Evolutionary conservation across 2,113 vertebrate genomes (phyloP), one percentile per base, ranked within the genome.

Genomic region (Nansenia antarctica): DNA sequence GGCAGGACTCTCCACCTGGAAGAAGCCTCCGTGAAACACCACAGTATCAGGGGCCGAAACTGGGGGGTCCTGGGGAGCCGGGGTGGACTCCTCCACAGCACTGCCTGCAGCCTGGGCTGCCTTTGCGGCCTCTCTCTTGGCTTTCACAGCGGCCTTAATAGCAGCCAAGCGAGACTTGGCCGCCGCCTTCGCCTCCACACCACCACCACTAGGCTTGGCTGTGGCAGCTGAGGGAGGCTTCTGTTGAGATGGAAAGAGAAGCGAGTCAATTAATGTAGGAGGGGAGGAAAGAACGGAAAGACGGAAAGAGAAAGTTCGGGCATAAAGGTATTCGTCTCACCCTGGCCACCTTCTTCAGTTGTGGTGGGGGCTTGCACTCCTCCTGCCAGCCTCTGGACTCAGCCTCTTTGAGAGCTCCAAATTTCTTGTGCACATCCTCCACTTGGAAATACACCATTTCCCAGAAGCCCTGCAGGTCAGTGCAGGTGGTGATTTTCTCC

Each of bases 401-500:
- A 49, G 95, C 93, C 60, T 92, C 94, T 72, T 82, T 91, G 45
- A 99, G 83, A 30, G 92, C 83, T 3, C 80, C 88, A 82, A 99
- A 98, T 76, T 99, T 98, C 72, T 92, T 94, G 52, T 90, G 82
- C 64, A 99, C 93, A 34, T 99, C 96, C 82, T 96, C 91, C 1
- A 85, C 91, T 83, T 93, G 91, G 80, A 73, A 92, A 55, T 88
- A 92, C 66, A 99, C 80, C 97, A 99, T 98, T 79, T 99, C 98
- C 98, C 98, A 98, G 88, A 99, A 99, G n/a, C 98, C 98, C 82
- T 97, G 95, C 64, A 99, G 86, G 78, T 99, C 98, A 1, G 88
- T 86, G 74, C 94, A 97, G 0, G 91, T 98, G 0, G 94, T 98
- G 82, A 95, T 82, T 76, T 95, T 98, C 83, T 96, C 93, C 7